Evolutionary conservation across 2,113 vertebrate genomes (phyloP).

Genomic region (Tupaia chinensis): DNA sequence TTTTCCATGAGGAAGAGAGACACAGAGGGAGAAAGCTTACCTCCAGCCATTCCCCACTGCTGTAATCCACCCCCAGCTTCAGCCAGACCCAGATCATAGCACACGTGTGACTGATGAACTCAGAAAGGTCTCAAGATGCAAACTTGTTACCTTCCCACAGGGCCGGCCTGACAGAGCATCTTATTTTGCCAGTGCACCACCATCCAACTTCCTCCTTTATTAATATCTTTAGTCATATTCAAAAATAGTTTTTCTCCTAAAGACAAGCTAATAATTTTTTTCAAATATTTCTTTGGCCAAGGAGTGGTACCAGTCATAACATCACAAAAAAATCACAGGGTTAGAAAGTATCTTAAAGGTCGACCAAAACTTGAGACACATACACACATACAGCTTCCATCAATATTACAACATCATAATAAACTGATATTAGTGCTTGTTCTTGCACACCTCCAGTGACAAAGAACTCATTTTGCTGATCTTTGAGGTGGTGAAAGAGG

Average conservation of each 20-base stretch:
- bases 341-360: not conserved
- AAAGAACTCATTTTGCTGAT: not conserved
- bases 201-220: not conserved
- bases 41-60: too few species aligned
- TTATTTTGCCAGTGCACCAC: too few species aligned
- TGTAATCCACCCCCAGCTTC: too few species aligned
- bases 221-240: not conserved
- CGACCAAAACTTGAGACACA: not conserved
- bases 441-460: not conserved
- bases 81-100: too few species aligned
- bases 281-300: slow-evolving; percentile 17
- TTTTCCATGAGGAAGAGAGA: too few species aligned
- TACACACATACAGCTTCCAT: not conserved
- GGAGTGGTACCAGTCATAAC: not conserved
- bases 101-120: too few species aligned
- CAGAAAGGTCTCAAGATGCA: too few species aligned
- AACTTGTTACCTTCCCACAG: too few species aligned
- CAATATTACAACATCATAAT: not conserved
- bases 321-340: not conserved
- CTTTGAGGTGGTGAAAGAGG: not conserved
- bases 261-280: not conserved
- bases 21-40: too few species aligned
- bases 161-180: too few species aligned
- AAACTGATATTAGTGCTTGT: not conserved
- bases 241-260: not conserved